Evolutionary conservation across 2,113 vertebrate species (phyloP).

Genomic region (Anser cygnoides): DNA sequence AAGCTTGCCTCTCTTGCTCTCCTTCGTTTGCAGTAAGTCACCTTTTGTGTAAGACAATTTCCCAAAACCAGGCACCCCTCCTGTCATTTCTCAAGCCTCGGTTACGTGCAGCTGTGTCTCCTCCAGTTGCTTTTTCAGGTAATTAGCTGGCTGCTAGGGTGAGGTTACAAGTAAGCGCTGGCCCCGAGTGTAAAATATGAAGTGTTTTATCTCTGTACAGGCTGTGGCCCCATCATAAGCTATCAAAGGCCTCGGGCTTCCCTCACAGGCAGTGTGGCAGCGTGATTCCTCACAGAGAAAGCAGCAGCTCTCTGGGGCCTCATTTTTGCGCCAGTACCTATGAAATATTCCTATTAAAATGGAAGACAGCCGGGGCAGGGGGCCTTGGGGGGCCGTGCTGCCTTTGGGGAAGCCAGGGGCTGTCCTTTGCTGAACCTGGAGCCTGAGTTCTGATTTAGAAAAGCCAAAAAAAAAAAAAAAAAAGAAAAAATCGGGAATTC

Average conservation of each 20-base stretch:
- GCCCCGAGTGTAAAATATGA: neutral
- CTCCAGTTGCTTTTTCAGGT: neutral
- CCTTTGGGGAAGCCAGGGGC: too few species aligned
- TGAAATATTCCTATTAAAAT: neutral
- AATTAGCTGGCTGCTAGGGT: neutral
- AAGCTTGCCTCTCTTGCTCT: neutral
- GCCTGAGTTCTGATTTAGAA: too few species aligned
- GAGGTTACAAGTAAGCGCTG: neutral
- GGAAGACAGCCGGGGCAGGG: too few species aligned
- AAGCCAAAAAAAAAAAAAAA: too few species aligned
- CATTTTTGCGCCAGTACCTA: too few species aligned
- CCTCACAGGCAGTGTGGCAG: accelerated
- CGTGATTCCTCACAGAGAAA: neutral
- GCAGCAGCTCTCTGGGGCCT: neutral
- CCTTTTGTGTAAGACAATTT: neutral
- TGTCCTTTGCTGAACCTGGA: too few species aligned
- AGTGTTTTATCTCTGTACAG: neutral
- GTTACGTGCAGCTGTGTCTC: neutral
- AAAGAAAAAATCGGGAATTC: too few species aligned
- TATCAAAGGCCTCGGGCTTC: neutral
- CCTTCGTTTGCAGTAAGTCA: neutral
- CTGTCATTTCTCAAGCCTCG: neutral
- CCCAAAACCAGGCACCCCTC: neutral
- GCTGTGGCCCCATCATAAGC: neutral
- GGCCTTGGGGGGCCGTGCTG: too few species aligned